phyloP scores from a whole-genome alignment of 1,140 invertebrate species.

The Pogonomyrmex californicus region DNA sequence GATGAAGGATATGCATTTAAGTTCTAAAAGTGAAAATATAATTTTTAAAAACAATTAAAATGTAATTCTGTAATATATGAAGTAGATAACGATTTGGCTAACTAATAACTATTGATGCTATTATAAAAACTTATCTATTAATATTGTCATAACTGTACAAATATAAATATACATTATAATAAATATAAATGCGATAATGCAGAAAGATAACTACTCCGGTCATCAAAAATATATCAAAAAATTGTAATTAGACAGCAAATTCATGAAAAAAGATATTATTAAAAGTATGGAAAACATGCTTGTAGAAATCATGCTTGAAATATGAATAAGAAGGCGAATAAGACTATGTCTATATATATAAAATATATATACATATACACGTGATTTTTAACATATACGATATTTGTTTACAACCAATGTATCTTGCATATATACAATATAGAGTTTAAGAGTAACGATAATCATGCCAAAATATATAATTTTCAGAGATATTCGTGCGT shows the following conservation, averaged over 20 bases:
- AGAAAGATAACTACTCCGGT: neutral
- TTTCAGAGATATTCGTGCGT: slow-evolving; percentile 21
- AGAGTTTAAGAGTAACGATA: slow-evolving; percentile 37
- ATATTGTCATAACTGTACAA: slow-evolving; percentile 39
- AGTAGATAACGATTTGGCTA: neutral
- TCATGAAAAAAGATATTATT: neutral
- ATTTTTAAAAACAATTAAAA: neutral
- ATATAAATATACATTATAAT: neutral
- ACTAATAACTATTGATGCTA: slow-evolving; percentile 9
- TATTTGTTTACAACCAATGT: slow-evolving; percentile 22
- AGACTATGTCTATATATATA: slow-evolving; percentile 27
- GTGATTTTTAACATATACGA: slow-evolving; percentile 6
- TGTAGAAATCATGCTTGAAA: slow-evolving; percentile 49
- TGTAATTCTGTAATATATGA: neutral
- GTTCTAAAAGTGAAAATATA: slow-evolving; percentile 28
- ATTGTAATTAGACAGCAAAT: neutral
- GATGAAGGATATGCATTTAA: neutral
- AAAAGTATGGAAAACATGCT: slow-evolving; percentile 40
- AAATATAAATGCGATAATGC: slow-evolving; percentile 9
- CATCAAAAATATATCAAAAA: slow-evolving; percentile 1
- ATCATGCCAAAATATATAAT: slow-evolving; percentile 57
- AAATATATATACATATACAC: slow-evolving; percentile 50
- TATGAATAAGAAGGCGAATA: slow-evolving; percentile 32
- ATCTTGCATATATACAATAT: neutral
- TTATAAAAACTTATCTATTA: slow-evolving; percentile 25